Evolutionary conservation across 2,797 vertebrate genomes (phyloP).

Genomic region (Lacerta agilis): DNA sequence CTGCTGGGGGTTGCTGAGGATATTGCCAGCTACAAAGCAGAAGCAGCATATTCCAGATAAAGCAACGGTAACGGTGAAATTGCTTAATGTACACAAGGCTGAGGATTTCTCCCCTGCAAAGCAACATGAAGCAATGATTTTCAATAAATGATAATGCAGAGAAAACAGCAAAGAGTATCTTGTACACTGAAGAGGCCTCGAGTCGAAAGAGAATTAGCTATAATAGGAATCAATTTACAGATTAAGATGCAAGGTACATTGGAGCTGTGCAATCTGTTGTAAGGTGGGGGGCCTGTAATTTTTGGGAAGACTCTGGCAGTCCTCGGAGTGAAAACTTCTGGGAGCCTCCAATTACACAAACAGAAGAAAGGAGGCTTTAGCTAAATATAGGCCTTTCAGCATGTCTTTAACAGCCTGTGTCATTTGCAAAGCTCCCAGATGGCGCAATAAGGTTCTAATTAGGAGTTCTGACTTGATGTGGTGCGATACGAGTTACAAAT

Average conservation of each 20-base stretch:
- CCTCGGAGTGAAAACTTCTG: not conserved
- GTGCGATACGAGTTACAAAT: conserved; percentile 57
- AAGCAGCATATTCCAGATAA: not conserved
- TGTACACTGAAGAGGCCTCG: not conserved
- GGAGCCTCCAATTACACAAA: conserved; percentile 34
- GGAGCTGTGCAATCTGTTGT: not conserved
- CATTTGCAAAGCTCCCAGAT: conserved; percentile 68
- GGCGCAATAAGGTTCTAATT: conserved; percentile 68
- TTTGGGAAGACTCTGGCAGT: not conserved
- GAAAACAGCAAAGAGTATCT: not conserved
- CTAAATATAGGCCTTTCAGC: conserved; percentile 55
- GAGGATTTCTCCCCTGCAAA: not conserved
- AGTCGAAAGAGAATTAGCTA: not conserved
- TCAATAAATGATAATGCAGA: conserved; percentile 12
- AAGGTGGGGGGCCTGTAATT: not conserved
- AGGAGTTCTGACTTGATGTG: conserved; percentile 62
- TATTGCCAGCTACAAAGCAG: not conserved
- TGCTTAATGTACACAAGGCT: not conserved
- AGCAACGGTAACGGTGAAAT: not conserved
- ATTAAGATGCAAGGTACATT: not conserved
- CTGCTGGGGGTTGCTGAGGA: not conserved
- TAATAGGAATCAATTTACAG: not conserved
- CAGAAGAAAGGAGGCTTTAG: conserved; percentile 37
- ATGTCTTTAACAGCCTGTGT: conserved; percentile 58
- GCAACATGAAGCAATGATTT: not conserved